Evolutionary conservation across 2,797 vertebrate species (phyloP), one percentile per base, ranked within the genome.

Genomic region (Huso huso): DNA sequence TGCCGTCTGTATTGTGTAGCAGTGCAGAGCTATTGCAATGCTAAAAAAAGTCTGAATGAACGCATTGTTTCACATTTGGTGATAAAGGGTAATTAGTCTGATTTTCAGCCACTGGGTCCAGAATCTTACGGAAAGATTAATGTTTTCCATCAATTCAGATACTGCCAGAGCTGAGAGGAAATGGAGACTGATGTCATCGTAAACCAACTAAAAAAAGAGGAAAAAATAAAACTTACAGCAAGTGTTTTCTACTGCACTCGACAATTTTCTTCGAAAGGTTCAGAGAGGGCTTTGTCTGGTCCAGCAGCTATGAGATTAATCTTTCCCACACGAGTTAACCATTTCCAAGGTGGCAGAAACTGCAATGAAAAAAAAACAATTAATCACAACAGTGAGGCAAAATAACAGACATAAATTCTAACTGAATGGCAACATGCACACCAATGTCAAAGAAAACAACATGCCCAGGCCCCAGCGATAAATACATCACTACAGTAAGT

Each of bases 51-150:
- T 61, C 48, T 77, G 72, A 80, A 78, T 76, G 69, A 71, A 71
- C 53, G 65, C 75, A 81, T 79, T 82, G 82, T 83, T 83, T 23
- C 53, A 69, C 69, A 51, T 67, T 58, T 12, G 23, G 67, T 75
- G 81, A 83, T 83, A 81, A 81, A 73, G 15, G 77, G 72, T 70
- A 77, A 79, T 77, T 79, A 59, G 48, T 12, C 59, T 58, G 65
- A 66, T 68, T 61, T 66, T 67, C 59, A 48, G 69, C 73, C 76
- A 66, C 8, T 11, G 57, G 68, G 53, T 71, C 63, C 69, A 75
- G 70, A 78, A 75, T 80, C 64, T 68, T 13, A 55, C 50, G 15
- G 71, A 75, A 77, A 68, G 75, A 67, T 68, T 53, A 18, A 66
- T 65, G 72, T 75, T 78, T 79, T 82, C 66, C 66, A 67, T 67